These are phyloP conservation scores for Athripsodes cinereus DNA, from an alignment of 2,888 invertebrate genomes.

Conservation along the genomic window DNA sequence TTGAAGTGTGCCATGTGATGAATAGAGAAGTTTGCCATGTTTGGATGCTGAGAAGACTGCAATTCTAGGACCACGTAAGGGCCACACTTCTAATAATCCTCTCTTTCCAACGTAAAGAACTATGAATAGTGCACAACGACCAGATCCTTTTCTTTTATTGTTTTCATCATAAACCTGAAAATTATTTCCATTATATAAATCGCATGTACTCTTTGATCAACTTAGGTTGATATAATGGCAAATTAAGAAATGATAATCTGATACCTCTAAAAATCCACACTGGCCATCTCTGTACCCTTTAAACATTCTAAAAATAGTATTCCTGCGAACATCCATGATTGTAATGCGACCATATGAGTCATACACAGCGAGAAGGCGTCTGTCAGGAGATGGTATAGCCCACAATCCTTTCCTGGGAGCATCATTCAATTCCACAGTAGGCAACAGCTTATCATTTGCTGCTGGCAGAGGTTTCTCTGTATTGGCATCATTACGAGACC, in stretches of 20 bases:
- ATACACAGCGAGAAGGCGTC: constrained; percentile 70
- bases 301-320: constrained; percentile 79
- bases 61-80: constrained; percentile 83
- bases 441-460: constrained; percentile 42
- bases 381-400: constrained; percentile 75
- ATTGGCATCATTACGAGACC: constrained; percentile 33
- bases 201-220: no score
- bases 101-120: constrained; percentile 90
- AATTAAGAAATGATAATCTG: neutral
- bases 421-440: constrained; percentile 77
- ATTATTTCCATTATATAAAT: no score
- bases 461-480: constrained; percentile 36
- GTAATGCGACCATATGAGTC: constrained; percentile 86
- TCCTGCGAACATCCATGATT: constrained; percentile 74
- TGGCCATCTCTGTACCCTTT: constrained; percentile 96
- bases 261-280: constrained; percentile 87
- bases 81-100: constrained; percentile 90
- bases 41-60: constrained; percentile 88
- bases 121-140: constrained; percentile 70
- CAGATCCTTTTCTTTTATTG: constrained; percentile 36
- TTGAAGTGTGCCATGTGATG: constrained; percentile 67
- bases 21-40: constrained; percentile 72
- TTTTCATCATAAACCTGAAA: constrained; percentile 45
- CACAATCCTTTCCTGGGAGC: constrained; percentile 64
- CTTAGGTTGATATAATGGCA: no score